These are phyloP conservation scores for Branchellion lobata DNA, from an alignment of 2,888 invertebrate species.

Conservation along the genomic window DNA sequence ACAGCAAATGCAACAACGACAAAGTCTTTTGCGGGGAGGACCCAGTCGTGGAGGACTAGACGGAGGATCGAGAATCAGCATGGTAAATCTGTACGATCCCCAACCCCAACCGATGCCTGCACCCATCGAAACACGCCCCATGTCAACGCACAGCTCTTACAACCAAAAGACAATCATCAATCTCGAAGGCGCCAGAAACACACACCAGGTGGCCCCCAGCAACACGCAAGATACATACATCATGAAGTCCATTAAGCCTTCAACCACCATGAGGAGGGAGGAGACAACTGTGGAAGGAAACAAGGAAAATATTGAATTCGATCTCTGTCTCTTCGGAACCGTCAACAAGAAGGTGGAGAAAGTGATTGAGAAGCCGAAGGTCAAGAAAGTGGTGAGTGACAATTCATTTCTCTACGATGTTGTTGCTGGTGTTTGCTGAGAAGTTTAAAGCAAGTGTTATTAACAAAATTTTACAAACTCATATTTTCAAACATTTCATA, in stretches of 20 bases:
- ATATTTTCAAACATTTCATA: background rate
- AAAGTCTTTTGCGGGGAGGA: no score
- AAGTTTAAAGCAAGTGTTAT: no score
- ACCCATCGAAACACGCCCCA: background rate
- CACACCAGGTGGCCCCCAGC: background rate
- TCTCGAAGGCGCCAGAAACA: background rate
- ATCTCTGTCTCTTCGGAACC: conserved; percentile 21
- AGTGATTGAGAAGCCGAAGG: background rate
- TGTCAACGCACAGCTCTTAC: background rate
- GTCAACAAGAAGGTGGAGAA: background rate
- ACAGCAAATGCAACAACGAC: background rate
- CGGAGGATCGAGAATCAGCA: background rate
- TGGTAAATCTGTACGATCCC: background rate
- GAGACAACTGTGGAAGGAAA: background rate
- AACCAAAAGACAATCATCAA: background rate
- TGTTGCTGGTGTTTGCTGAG: no score
- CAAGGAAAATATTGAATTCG: conserved; percentile 16
- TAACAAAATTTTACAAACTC: background rate
- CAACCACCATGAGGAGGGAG: background rate
- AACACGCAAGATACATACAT: conserved; percentile 9
- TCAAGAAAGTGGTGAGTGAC: background rate
- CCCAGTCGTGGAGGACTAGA: background rate
- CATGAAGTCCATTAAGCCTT: conserved; percentile 33
- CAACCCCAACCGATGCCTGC: background rate
- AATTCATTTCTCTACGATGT: no score